These are phyloP conservation scores for Pseudorhombus dupliciocellatus DNA, from an alignment of 2,113 vertebrate species.

Conservation along the genomic window DNA sequence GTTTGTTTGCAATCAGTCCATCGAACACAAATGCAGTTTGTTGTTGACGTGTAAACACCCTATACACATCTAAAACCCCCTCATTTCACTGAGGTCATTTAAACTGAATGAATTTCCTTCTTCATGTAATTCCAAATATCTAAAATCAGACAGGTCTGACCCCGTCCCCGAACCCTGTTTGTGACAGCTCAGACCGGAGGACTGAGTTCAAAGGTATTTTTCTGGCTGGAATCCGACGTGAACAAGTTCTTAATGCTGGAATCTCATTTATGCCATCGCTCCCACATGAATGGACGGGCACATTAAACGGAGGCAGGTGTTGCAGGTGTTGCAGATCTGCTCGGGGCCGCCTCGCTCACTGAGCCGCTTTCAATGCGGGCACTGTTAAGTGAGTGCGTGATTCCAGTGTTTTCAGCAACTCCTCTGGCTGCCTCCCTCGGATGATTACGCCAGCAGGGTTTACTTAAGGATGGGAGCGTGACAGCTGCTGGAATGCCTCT, in stretches of 20 bases:
- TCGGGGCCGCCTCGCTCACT: constrained; percentile 44
- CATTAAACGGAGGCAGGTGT: constrained; percentile 55
- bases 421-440: constrained; percentile 52
- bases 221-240: constrained; percentile 29
- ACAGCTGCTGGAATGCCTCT: constrained; percentile 72
- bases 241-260: constrained; percentile 22
- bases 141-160: constrained; percentile 12
- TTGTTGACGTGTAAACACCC: background rate
- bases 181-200: constrained; percentile 14
- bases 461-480: constrained; percentile 75
- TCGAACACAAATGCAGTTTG: background rate
- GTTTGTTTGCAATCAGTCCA: background rate
- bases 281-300: constrained; percentile 32
- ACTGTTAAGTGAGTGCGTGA: constrained; percentile 68
- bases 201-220: constrained; percentile 41
- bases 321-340: constrained; percentile 75
- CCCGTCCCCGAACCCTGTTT: constrained; percentile 6
- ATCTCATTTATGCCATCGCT: constrained; percentile 32
- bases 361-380: constrained; percentile 67
- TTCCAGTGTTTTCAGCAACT: constrained; percentile 60
- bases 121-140: constrained; percentile 12
- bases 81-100: background rate
- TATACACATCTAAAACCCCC: background rate
- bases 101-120: background rate
- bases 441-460: constrained; percentile 70